Evolutionary conservation across 2,888 invertebrate species (phyloP).

Genomic region (Cotesia congregata): DNA sequence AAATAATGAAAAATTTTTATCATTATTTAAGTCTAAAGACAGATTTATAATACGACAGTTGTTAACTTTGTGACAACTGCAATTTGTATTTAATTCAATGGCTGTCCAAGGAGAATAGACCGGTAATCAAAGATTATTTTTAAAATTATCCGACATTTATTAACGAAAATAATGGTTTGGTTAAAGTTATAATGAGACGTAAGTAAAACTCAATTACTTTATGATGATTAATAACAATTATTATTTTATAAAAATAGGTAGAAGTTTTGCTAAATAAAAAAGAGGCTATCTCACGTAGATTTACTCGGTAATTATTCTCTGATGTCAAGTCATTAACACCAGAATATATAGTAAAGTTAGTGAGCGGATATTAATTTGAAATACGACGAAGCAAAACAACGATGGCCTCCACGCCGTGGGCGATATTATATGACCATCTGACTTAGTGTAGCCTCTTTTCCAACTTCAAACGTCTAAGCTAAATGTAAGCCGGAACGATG

Average conservation of each 20-base stretch:
- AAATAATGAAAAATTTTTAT: background rate
- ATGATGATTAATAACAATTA: background rate
- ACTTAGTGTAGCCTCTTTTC: constrained; percentile 30
- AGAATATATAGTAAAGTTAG: constrained; percentile 38
- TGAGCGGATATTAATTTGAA: constrained; percentile 48
- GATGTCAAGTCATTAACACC: constrained; percentile 11
- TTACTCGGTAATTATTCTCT: constrained; percentile 6
- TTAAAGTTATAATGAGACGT: background rate
- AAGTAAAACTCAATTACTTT: background rate
- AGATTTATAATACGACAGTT: background rate
- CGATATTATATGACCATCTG: constrained; percentile 40
- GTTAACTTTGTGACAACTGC: background rate
- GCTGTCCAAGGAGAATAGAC: too few relatives aligned
- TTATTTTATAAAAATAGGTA: background rate
- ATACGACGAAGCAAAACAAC: constrained; percentile 50
- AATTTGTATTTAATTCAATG: background rate
- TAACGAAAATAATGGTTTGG: background rate
- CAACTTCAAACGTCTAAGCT: constrained; percentile 21
- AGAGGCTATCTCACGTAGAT: background rate
- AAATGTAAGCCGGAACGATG: constrained; percentile 36
- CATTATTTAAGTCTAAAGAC: background rate
- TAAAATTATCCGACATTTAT: background rate
- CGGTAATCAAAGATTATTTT: background rate
- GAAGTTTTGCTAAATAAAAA: background rate
- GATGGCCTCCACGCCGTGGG: constrained; percentile 44